These are phyloP conservation scores for Xestia rhomboidea DNA, from an alignment of 2,888 invertebrate genomes.

Conservation along the genomic window DNA sequence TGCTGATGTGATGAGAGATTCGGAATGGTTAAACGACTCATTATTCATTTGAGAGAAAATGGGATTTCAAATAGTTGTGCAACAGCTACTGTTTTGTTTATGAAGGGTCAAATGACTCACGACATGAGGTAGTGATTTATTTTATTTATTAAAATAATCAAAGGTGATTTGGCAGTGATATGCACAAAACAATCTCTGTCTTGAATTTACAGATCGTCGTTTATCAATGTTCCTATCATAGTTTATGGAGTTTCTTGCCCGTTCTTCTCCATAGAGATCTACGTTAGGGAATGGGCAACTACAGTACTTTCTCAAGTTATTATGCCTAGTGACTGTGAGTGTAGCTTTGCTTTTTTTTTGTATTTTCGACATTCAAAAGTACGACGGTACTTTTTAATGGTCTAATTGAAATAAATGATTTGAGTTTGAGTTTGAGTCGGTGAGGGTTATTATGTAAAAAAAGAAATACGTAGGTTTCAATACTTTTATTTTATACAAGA, in stretches of 20 bases:
- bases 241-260: too few species aligned
- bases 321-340: too few species aligned
- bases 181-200: too few species aligned
- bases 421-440: too few species aligned
- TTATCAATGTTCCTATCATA: neutral
- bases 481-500: conserved; percentile 70
- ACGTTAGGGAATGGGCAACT: too few species aligned
- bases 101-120: neutral
- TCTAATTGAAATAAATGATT: too few species aligned
- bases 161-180: neutral
- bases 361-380: too few species aligned
- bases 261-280: too few species aligned
- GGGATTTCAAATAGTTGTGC: conserved; percentile 10
- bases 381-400: too few species aligned
- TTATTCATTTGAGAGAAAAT: conserved; percentile 30
- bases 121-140: neutral
- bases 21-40: conserved; percentile 10
- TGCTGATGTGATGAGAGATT: conserved; percentile 45
- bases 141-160: neutral
- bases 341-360: too few species aligned
- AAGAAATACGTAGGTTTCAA: conserved; percentile 56
- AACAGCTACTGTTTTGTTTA: conserved; percentile 2
- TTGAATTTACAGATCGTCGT: neutral
- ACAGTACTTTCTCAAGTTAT: too few species aligned
- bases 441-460: conserved; percentile 20